A percentile compares a stretch with the other conserved stretches of the same genome.
phyloP scores from a whole-genome alignment of 64 coral and sea anemone genomes.

The Hydrozoanthus tunicans region DNA sequence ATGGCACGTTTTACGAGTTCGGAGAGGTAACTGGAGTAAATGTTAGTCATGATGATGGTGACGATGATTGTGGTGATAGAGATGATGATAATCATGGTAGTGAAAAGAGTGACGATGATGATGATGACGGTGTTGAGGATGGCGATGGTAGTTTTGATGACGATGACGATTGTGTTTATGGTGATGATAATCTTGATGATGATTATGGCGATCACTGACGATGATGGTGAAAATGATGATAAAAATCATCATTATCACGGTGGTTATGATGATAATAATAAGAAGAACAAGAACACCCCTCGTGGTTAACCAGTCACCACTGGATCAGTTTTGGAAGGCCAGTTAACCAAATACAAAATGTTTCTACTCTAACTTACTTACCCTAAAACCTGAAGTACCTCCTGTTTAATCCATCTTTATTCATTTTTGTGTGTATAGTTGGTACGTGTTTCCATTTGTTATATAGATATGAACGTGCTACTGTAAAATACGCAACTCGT shows the following conservation, averaged over 20 bases:
- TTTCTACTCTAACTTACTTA: background rate
- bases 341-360: no score
- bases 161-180: background rate
- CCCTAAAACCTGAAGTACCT: background rate
- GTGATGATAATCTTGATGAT: background rate
- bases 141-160: background rate
- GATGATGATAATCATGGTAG: background rate
- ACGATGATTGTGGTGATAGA: background rate
- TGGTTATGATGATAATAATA: background rate
- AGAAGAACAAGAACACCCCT: background rate
- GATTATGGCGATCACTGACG: background rate
- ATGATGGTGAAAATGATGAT: background rate
- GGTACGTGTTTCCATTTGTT: no score
- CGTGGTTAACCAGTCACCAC: background rate
- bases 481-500: no score
- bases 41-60: background rate
- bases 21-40: constrained; percentile 72
- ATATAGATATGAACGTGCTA: no score
- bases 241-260: background rate
- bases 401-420: background rate
- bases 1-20: constrained; percentile 98
- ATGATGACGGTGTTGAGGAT: no score
- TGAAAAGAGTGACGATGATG: background rate
- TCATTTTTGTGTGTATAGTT: no score
- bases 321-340: background rate